A percentile compares a stretch with the other conserved stretches of the same genome.
Evolutionary conservation across 2,113 vertebrate species (phyloP).

Genomic region (Indicator maculatus): DNA sequence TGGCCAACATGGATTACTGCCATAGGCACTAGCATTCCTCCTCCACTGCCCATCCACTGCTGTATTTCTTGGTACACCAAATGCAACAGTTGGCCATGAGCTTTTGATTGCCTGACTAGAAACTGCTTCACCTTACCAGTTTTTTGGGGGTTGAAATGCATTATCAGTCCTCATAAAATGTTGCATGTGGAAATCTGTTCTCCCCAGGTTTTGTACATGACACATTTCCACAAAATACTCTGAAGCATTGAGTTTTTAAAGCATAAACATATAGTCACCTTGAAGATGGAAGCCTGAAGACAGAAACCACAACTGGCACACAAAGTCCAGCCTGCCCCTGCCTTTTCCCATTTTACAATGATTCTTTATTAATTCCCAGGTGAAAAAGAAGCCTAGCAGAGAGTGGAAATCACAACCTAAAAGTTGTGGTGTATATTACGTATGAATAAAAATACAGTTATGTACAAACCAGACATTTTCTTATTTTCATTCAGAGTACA

Average conservation of each 20-base stretch:
- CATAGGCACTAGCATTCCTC: not conserved
- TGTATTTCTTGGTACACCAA: not conserved
- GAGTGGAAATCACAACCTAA: not conserved
- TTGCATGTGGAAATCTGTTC: not conserved
- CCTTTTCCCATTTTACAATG: not conserved
- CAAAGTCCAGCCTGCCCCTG: not conserved
- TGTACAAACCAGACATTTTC: not conserved
- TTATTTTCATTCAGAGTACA: not conserved
- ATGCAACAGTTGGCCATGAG: not conserved
- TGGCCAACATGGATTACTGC: not conserved
- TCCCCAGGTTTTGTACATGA: not conserved
- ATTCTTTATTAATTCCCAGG: constrained; percentile 7
- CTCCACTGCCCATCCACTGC: not conserved
- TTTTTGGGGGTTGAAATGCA: not conserved
- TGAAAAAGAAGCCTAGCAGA: not conserved
- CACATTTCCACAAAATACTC: not conserved
- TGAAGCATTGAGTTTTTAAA: not conserved
- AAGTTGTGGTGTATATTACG: not conserved
- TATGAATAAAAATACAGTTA: not conserved
- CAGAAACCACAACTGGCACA: not conserved
- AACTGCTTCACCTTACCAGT: not conserved
- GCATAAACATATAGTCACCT: not conserved
- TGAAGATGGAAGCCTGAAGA: not conserved
- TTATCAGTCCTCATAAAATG: not conserved
- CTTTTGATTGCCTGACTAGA: not conserved